phyloP scores from a whole-genome alignment of 2,888 invertebrate species.

The Lepidocyrtoides sp. region DNA sequence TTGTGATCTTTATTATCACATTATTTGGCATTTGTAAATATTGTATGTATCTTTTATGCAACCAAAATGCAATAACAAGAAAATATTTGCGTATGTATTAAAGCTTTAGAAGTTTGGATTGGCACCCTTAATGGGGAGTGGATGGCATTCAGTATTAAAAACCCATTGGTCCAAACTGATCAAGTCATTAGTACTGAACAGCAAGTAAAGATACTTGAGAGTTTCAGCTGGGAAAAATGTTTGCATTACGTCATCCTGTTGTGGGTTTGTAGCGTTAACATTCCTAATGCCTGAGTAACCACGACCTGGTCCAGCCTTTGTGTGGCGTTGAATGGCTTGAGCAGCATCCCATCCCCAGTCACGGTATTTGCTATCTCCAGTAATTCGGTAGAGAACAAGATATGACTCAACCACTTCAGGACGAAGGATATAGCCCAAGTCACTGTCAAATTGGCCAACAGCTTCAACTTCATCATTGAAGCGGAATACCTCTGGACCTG shows the following conservation, averaged over 20 bases:
- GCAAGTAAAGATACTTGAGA: slow-evolving; percentile 98
- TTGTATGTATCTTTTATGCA: not conserved
- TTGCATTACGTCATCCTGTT: slow-evolving; percentile 99
- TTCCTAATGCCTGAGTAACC: slow-evolving; percentile 98
- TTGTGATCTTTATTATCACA: slow-evolving; percentile 64
- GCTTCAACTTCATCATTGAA: slow-evolving; percentile 88
- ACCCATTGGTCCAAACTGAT: slow-evolving; percentile 98
- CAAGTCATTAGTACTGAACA: slow-evolving; percentile 95
- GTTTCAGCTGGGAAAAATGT: slow-evolving; percentile 99
- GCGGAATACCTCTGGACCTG: slow-evolving; percentile 84
- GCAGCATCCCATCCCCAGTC: slow-evolving; percentile 84
- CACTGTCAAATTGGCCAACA: slow-evolving; percentile 95
- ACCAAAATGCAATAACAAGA: slow-evolving; percentile 2
- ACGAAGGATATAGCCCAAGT: slow-evolving; percentile 95
- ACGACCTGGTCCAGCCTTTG: slow-evolving; percentile 81
- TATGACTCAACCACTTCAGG: slow-evolving; percentile 99
- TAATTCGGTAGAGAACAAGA: slow-evolving; percentile 98
- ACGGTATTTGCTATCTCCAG: slow-evolving; percentile 95
- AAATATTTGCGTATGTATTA: not conserved
- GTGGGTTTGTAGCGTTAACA: slow-evolving; percentile 93
- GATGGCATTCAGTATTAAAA: slow-evolving; percentile 99
- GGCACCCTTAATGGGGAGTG: slow-evolving; percentile 94
- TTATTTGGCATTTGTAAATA: slow-evolving; percentile 43
- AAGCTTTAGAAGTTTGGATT: slow-evolving; percentile 91
- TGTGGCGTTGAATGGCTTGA: slow-evolving; percentile 80